A percentile compares a stretch with the other conserved stretches of the same genome.
phyloP scores from a whole-genome alignment of 2,113 vertebrate genomes.

The Charina bottae region DNA sequence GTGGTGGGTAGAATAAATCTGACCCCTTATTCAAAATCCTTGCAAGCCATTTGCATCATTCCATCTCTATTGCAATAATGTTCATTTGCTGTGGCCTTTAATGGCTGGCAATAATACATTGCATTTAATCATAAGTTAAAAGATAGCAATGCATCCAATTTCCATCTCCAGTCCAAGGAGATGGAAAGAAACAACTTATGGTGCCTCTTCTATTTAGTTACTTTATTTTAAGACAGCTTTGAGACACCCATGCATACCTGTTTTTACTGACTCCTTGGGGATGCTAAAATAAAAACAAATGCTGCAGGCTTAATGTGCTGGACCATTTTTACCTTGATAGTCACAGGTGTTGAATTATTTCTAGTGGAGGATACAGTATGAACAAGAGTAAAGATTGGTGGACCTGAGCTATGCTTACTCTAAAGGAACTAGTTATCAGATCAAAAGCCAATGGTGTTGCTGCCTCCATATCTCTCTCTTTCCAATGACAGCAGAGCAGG shows the following conservation, averaged over 20 bases:
- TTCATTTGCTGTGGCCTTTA: background rate
- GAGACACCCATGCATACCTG: background rate
- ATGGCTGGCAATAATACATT: background rate
- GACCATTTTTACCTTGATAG: background rate
- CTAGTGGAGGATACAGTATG: background rate
- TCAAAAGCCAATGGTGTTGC: background rate
- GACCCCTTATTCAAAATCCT: background rate
- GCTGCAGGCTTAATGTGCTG: background rate
- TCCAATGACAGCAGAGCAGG: background rate
- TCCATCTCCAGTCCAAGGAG: background rate
- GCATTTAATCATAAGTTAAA: background rate
- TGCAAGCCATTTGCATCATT: background rate
- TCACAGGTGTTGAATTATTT: background rate
- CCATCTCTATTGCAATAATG: background rate
- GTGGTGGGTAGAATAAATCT: background rate
- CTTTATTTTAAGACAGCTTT: background rate
- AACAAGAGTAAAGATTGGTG: background rate
- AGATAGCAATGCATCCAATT: background rate
- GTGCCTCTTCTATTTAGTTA: background rate
- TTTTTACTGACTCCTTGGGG: background rate
- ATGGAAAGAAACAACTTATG: background rate
- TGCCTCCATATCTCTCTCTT: background rate
- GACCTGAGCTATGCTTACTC: background rate
- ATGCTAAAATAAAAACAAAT: background rate
- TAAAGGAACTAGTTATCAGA: background rate